A percentile compares a stretch with the other conserved stretches of the same genome.
phyloP scores from a whole-genome alignment of 2,888 invertebrate genomes.

The Eilema sororculum region DNA sequence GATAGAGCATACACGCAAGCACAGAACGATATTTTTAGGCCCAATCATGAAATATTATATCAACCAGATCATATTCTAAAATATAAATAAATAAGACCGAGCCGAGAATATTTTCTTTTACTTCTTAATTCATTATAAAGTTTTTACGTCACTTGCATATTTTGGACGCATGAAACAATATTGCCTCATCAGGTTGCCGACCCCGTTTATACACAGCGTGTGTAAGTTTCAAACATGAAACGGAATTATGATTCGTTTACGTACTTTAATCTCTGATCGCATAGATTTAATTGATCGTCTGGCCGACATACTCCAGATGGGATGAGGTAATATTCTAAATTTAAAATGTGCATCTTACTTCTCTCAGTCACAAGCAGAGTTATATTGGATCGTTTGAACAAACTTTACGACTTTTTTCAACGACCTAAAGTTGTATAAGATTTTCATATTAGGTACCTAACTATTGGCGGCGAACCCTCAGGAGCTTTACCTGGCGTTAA shows the following conservation, averaged over 20 bases:
- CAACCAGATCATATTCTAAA: too few relatives aligned
- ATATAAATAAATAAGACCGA: too few relatives aligned
- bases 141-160: neutral
- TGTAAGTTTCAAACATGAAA: constrained; percentile 20
- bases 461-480: too few relatives aligned
- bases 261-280: constrained; percentile 24
- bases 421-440: neutral
- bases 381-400: neutral
- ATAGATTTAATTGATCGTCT: constrained; percentile 22
- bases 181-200: constrained; percentile 17
- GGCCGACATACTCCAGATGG: constrained; percentile 25
- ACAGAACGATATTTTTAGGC: neutral
- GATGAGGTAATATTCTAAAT: constrained; percentile 18
- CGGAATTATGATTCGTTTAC: constrained; percentile 15
- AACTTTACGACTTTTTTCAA: neutral
- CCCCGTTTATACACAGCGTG: constrained; percentile 18
- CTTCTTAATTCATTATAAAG: constrained; percentile 6
- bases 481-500: too few relatives aligned
- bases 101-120: neutral
- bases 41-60: neutral
- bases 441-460: too few relatives aligned
- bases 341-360: constrained; percentile 30
- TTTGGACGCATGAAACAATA: constrained; percentile 5
- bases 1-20: neutral
- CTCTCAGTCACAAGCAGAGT: neutral